Percentiles rank a stretch among this genome's conserved stretches.
These are phyloP conservation scores for fruit fly (Drosophila melanogaster) DNA, from an alignment of 1,140 invertebrate genomes.

Conservation along the genomic window Release_6_plus_ISO1_MT NT_037436.4:16655001-16655500, in stretches of 20 bases:
- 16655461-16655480: too few relatives aligned
- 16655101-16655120: slow-evolving; percentile 41
- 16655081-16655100: slow-evolving; percentile 58
- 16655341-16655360: slow-evolving; percentile 4
- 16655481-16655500: too few relatives aligned
- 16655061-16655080: slow-evolving; percentile 21
- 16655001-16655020: slow-evolving; percentile 5
- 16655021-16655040: neutral
- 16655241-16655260: slow-evolving; percentile 9
- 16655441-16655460: too few relatives aligned
- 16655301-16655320: slow-evolving; percentile 34
- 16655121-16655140: slow-evolving; percentile 45
- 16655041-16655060: slow-evolving; percentile 1
- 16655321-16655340: slow-evolving; percentile 30
- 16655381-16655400: neutral
- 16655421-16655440: too few relatives aligned
- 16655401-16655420: neutral
- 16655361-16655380: neutral
- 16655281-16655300: slow-evolving; percentile 14
- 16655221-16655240: slow-evolving; percentile 29
- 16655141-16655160: slow-evolving; percentile 40
- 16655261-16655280: slow-evolving; percentile 52
- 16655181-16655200: slow-evolving; percentile 47
- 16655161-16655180: slow-evolving; percentile 47
- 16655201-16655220: slow-evolving; percentile 72